phyloP scores from a whole-genome alignment of 2,113 vertebrate genomes.

The Electrona antarctica region DNA sequence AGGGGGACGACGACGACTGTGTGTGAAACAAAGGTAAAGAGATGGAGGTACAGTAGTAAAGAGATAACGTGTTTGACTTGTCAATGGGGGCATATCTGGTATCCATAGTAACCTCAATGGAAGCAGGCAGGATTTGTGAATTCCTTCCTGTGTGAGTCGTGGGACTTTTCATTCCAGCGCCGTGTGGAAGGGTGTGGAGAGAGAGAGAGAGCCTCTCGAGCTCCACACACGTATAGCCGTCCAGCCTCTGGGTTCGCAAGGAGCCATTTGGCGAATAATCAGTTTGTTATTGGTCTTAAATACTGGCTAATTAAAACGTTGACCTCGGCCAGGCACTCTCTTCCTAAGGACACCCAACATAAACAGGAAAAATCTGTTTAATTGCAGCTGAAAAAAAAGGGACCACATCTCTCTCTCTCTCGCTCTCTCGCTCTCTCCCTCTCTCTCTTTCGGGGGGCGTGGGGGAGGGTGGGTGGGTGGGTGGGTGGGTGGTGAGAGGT shows the following conservation, averaged over 20 bases:
- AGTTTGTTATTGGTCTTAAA: conserved; percentile 93
- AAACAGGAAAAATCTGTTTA: conserved; percentile 97
- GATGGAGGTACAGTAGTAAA: conserved; percentile 1
- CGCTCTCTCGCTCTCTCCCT: conserved; percentile 41
- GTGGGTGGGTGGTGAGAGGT: conserved; percentile 77
- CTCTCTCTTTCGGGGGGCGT: conserved; percentile 71
- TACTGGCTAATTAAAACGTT: conserved; percentile 92
- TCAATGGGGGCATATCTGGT: conserved; percentile 40
- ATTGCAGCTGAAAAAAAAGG: conserved; percentile 80
- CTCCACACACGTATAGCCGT: conserved; percentile 32
- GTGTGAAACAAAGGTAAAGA: background rate
- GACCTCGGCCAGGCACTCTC: conserved; percentile 86
- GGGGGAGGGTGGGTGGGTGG: background rate
- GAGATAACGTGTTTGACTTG: conserved; percentile 23
- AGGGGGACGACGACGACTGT: background rate
- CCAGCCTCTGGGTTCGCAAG: conserved; percentile 60
- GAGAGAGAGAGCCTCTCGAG: conserved; percentile 17
- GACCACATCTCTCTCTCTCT: too few species aligned
- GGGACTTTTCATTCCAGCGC: background rate
- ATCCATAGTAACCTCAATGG: conserved; percentile 63
- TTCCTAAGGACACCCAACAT: conserved; percentile 91
- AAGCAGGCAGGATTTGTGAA: conserved; percentile 47
- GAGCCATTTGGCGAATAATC: conserved; percentile 89
- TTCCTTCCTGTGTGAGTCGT: conserved; percentile 26
- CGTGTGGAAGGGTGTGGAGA: conserved; percentile 31